Conservation (phyloP, 2,113 vertebrate species). For the Centropus unirufus region DNA sequence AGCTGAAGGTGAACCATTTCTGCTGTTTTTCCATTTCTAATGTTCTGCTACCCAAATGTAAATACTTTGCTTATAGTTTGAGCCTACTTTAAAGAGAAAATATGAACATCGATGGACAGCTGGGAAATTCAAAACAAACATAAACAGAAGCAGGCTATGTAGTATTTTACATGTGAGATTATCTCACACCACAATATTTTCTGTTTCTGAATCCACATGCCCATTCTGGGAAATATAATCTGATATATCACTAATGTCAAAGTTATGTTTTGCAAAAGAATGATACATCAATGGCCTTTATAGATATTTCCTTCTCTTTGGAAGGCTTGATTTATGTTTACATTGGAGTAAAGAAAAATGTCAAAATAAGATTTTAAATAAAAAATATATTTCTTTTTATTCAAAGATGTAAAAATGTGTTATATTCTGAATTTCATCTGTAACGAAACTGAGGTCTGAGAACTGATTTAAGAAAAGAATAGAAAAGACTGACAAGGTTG, state of each 20-base stretch:
- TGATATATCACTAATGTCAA: background rate
- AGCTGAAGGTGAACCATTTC: background rate
- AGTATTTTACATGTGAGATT: background rate
- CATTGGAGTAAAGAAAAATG: background rate
- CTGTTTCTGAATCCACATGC: background rate
- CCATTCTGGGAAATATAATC: background rate
- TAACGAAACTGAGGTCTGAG: background rate
- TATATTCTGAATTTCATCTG: background rate
- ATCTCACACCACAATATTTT: background rate
- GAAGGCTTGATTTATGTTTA: background rate
- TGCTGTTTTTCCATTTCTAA: background rate
- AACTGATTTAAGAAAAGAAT: background rate
- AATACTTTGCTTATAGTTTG: background rate
- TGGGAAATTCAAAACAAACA: background rate
- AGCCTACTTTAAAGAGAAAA: background rate
- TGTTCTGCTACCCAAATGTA: background rate
- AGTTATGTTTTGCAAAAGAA: background rate
- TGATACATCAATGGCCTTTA: background rate
- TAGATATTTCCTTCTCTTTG: background rate
- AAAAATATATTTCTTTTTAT: no score
- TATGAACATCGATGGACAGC: background rate
- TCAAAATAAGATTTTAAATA: background rate
- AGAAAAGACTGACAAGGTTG: rapidly evolving
- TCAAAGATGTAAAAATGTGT: no score
- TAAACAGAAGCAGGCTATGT: background rate